Base-by-base conservation (phyloP, 2,888 invertebrate species). In the Synanthedon andrenaeformis region DNA sequence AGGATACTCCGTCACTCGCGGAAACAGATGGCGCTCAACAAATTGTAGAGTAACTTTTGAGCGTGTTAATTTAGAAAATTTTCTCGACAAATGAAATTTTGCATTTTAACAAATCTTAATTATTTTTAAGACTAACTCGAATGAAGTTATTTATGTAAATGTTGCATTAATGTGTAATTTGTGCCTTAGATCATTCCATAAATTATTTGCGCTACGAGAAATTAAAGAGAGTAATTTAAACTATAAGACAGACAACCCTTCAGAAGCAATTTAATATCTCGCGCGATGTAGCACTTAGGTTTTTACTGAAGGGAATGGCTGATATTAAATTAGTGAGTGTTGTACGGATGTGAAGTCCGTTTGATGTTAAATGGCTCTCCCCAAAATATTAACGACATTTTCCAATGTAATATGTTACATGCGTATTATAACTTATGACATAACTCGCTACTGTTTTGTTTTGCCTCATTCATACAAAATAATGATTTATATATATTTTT, bases 251-350 rank as follows among this genome's bases (percentile, higher is more conserved):
- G 28, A 42, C 67, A 69, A 75, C 79, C 79, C 79, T 79, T 77
- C 64, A 61, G 66, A 65, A 62, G 60, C 70, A 76, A 84, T 79
- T 81, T 79, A 82, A 81, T 82, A 79, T 57, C 68, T 64, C 63
- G 66, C 65, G 63, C 71, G 64, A 71, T 73, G 72, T 72, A 74
- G 66, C 71, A 50, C 51, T 50, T 55, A 76, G 73, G 78, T 82
- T 84, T 84, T 84, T 82, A 79, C 72, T 70, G 70, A 66, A 69
- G 75, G 77, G 76, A 76, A 74, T 75, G 74, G 74, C 66, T 73
- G 72, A 76, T 79, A 86, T 86, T 82, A 80, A 84, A 82, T 85
- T 82, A 84, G 69, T 69, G 78, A 78, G 73, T 74, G 69, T 69
- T 74, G 73, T 79, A 76, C 73, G 74, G 74, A 77, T 76, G 75